Conservation (phyloP, 1,140 invertebrate genomes). For the Aphis gossypii region DNA sequence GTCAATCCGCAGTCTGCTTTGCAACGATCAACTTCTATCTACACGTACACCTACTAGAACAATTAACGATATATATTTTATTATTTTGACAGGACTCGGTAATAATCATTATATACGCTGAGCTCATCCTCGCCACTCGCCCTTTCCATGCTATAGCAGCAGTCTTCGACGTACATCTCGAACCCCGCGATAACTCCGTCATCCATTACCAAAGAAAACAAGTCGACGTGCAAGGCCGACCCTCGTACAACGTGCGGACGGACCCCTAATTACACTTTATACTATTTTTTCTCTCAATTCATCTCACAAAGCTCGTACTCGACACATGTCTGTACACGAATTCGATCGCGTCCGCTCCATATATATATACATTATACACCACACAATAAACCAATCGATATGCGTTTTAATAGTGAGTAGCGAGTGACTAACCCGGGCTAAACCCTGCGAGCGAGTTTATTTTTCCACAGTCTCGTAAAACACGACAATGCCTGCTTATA, state of each 20-base stretch:
- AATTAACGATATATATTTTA: conserved; percentile 41
- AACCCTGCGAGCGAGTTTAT: neutral
- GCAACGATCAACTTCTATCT: neutral
- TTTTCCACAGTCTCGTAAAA: neutral
- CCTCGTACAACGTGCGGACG: neutral
- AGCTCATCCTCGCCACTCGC: neutral
- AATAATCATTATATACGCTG: neutral
- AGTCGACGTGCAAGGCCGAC: neutral
- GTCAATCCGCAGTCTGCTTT: conserved; percentile 36
- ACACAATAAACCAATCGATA: neutral
- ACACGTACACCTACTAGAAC: neutral
- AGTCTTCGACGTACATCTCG: neutral
- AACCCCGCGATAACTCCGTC: neutral
- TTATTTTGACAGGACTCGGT: neutral
- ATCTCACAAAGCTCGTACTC: conserved; percentile 17
- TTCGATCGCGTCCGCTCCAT: neutral
- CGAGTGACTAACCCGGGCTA: neutral
- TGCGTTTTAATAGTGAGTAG: neutral
- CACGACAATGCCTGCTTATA: neutral
- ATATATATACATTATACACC: too few species aligned
- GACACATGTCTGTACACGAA: conserved; percentile 36
- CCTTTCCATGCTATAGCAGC: neutral
- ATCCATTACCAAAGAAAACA: conserved; percentile 52
- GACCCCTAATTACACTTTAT: conserved; percentile 38
- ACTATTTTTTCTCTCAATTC: conserved; percentile 4